phyloP scores from a whole-genome alignment of 2,888 invertebrate species.

The Entomobrya proxima region DNA sequence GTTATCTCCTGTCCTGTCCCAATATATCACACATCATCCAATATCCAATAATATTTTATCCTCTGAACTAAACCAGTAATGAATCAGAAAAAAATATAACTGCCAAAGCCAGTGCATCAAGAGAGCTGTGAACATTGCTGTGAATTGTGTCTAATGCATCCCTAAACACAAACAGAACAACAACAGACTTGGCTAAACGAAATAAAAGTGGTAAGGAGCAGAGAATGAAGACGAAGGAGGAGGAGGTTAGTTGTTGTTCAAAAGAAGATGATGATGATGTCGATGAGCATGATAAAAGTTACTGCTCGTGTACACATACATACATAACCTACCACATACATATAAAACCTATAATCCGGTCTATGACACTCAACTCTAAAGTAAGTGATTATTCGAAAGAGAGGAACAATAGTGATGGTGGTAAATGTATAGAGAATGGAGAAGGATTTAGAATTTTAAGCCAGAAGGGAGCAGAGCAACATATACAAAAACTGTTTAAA shows the following conservation, averaged over 20 bases:
- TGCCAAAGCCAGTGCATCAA: not conserved
- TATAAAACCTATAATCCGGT: too few species aligned
- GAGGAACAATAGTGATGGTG: not conserved
- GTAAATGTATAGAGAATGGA: not conserved
- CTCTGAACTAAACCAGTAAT: not conserved
- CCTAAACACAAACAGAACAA: too few species aligned
- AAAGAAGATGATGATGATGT: not conserved
- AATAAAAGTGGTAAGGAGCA: not conserved
- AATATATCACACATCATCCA: conserved; percentile 35
- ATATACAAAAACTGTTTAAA: too few species aligned
- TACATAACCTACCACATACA: conserved; percentile 33
- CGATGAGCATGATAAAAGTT: conserved; percentile 22
- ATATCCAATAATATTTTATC: conserved; percentile 14
- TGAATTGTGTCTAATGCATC: too few species aligned
- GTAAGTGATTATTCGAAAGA: too few species aligned
- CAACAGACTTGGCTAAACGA: not conserved
- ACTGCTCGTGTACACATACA: conserved; percentile 51
- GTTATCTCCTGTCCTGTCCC: not conserved
- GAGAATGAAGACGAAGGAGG: too few species aligned
- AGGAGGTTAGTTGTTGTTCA: too few species aligned
- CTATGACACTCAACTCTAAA: too few species aligned
- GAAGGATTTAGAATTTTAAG: too few species aligned
- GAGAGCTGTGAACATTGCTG: not conserved
- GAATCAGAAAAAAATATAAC: not conserved
- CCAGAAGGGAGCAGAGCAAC: conserved; percentile 7